Base-by-base conservation (phyloP, 2,888 invertebrate species). In the Philereme transversata region DNA sequence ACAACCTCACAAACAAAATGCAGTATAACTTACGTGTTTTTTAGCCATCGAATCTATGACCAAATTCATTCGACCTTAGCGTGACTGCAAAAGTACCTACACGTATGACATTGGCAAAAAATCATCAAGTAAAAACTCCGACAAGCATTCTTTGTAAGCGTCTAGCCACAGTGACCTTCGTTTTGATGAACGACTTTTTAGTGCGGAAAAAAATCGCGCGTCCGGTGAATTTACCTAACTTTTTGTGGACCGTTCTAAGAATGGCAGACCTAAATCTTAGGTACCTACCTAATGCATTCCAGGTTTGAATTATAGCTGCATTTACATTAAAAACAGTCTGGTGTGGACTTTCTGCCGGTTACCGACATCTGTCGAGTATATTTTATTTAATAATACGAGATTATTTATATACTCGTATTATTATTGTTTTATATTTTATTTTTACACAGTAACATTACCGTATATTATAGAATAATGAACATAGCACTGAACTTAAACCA, bases 171-270 rank as follows among this genome's bases (percentile, higher is more conserved):
- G 66, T 72, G 86, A 87, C 90, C 91, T 91, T 91, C 84, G 74
- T 55, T 69, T 79, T 90, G 90, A 91, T 90, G 88, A 78, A 90
- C 90, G 85, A 82, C 87, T 89, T 87, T 88, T 89, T 88, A 85
- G 83, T 70, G 65, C 45, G 61, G 67, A 78, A 79, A 85, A 90
- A 89, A 90, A 87, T 83, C 62, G 51, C 57, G 78, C 84, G 87
- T 87, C 87, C 87, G 87, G 90, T 91, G 90, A 92, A 84, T 86
- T 91, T 91, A 86, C 87, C 89, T 88, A 87, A 87, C 81, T 90
- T 90, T 91, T 91, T 90, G 90, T 76, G 73, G 74, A 69, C 77
- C 68, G 71, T 91, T 91, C 91, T 87, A 51, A 83, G 91, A 91
- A 91, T 65, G 65, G 70, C 76, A 75, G 76, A 78, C 80, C 81